Conservation (phyloP, 2,888 invertebrate genomes). For the Sminthurides aquaticus region DNA sequence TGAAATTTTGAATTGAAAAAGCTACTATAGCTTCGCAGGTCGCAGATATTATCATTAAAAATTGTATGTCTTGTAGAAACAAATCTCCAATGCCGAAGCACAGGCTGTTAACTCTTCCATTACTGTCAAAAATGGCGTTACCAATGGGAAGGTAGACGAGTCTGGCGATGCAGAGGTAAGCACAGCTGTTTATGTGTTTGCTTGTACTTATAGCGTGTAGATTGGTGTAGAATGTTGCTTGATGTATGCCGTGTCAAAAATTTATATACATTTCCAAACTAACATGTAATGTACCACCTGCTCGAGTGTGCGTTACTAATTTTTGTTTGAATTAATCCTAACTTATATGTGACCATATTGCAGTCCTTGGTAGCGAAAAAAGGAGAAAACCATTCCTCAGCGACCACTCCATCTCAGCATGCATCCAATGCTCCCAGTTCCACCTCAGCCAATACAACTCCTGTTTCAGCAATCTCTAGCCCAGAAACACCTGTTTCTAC, state of each 20-base stretch:
- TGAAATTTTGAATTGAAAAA: too few species aligned
- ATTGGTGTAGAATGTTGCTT: too few species aligned
- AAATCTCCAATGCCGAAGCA: too few species aligned
- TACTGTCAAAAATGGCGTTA: constrained; percentile 22
- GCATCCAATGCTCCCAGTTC: constrained; percentile 19
- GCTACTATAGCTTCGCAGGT: too few species aligned
- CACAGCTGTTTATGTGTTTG: not conserved
- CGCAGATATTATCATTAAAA: too few species aligned
- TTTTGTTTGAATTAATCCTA: not conserved
- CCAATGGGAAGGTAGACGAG: constrained; percentile 24
- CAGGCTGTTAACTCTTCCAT: constrained; percentile 2
- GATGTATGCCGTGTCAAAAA: too few species aligned
- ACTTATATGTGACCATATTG: constrained; percentile 13
- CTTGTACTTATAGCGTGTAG: too few species aligned
- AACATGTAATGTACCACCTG: too few species aligned
- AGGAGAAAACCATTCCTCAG: constrained; percentile 17
- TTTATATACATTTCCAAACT: too few species aligned
- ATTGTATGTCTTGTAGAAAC: too few species aligned
- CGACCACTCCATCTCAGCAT: constrained; percentile 20
- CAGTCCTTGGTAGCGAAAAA: constrained; percentile 19
- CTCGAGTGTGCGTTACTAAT: too few species aligned
- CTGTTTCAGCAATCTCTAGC: constrained; percentile 14
- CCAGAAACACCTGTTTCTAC: constrained; percentile 18
- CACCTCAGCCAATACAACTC: constrained; percentile 14
- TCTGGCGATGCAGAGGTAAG: constrained; percentile 17